A percentile compares a stretch with the other conserved stretches of the same genome.
These are phyloP conservation scores for Spodoptera picta DNA, from an alignment of 2,888 invertebrate genomes.

Conservation along the genomic window DNA sequence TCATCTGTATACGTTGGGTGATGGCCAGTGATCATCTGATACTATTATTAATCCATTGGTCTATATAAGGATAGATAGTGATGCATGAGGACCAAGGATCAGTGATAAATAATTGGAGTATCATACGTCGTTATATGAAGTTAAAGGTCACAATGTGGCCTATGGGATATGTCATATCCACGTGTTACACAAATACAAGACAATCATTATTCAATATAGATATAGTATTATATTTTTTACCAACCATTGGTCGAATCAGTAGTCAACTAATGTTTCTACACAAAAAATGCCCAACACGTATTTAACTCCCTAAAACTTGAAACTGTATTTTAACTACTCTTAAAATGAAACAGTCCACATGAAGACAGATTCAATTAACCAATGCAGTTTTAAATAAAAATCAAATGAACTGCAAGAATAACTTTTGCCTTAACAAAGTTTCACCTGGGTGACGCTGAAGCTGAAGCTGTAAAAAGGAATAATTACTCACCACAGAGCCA, in stretches of 20 bases:
- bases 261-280: too few species aligned
- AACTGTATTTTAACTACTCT: not conserved
- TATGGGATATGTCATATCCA: too few species aligned
- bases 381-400: slow-evolving; percentile 61
- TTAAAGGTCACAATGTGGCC: too few species aligned
- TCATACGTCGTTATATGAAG: too few species aligned
- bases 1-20: slow-evolving; percentile 24
- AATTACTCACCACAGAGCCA: slow-evolving; percentile 71
- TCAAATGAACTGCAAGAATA: slow-evolving; percentile 59
- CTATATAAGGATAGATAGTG: too few species aligned
- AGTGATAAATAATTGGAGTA: too few species aligned
- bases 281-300: slow-evolving; percentile 9
- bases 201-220: too few species aligned
- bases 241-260: too few species aligned
- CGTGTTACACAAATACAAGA: too few species aligned
- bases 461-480: slow-evolving; percentile 58
- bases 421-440: slow-evolving; percentile 72
- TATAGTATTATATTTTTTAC: too few species aligned
- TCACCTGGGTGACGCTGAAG: slow-evolving; percentile 58
- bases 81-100: too few species aligned
- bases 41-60: slow-evolving; percentile 13
- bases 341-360: slow-evolving; percentile 22
- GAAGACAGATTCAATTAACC: slow-evolving; percentile 57
- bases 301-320: not conserved
- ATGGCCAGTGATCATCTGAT: slow-evolving; percentile 22